Evolutionary conservation across 2,113 vertebrate species (phyloP).

Genomic region (Herpetotheres cachinnans): DNA sequence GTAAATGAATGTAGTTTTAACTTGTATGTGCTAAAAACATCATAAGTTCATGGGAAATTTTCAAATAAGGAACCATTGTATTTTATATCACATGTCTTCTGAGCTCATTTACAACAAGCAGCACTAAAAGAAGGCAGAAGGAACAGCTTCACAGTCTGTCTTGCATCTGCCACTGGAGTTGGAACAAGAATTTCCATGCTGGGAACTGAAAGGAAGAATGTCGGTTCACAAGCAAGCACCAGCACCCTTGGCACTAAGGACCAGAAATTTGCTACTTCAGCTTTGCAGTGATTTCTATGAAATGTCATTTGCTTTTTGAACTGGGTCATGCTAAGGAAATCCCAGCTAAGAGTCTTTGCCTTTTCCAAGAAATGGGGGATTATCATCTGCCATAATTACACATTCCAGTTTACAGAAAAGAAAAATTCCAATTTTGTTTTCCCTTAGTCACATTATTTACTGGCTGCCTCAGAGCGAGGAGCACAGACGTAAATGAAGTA

Average conservation of each 20-base stretch:
- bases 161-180: not conserved
- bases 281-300: not conserved
- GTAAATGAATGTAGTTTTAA: not conserved
- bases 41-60: rapidly evolving
- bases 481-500: not conserved
- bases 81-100: not conserved
- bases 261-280: not conserved
- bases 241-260: not conserved
- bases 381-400: not conserved
- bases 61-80: not conserved
- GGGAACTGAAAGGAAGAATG: not conserved
- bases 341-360: not conserved
- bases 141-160: not conserved
- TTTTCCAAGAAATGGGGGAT: conserved; percentile 16
- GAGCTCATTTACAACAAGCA: not conserved
- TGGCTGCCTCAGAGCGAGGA: not conserved
- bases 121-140: not conserved
- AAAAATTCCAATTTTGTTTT: rapidly evolving
- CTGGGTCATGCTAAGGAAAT: not conserved
- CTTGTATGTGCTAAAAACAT: not conserved
- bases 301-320: not conserved
- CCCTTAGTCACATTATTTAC: not conserved
- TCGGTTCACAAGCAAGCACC: not conserved
- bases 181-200: not conserved
- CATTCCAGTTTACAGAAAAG: not conserved